phyloP scores from a whole-genome alignment of 1,140 invertebrate species.

The Sarcophaga bullata region DNA sequence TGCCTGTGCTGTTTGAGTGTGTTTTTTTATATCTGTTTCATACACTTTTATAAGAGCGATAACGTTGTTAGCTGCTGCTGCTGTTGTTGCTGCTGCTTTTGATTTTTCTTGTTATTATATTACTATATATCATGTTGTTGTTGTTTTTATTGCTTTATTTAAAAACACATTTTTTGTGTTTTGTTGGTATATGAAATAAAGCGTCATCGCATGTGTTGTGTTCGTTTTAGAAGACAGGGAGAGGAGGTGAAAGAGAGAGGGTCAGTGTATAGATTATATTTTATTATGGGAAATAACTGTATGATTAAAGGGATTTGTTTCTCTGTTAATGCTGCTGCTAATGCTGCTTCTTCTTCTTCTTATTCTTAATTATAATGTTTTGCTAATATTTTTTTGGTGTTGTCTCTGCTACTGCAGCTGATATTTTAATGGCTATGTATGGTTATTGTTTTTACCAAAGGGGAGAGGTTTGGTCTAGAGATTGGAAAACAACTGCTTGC shows the following conservation, averaged over 20 bases:
- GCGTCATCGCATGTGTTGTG: too few relatives aligned
- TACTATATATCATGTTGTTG: neutral
- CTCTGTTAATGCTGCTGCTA: neutral
- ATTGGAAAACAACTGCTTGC: too few relatives aligned
- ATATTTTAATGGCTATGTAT: neutral
- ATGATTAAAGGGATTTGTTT: neutral
- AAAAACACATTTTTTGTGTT: neutral
- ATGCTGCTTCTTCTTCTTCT: neutral
- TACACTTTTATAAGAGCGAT: conserved; percentile 16
- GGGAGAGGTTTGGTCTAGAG: too few relatives aligned
- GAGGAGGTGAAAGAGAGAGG: neutral
- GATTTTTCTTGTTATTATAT: too few relatives aligned
- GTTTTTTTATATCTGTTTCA: neutral
- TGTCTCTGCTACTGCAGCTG: neutral
- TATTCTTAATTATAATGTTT: too few relatives aligned
- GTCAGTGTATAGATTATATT: conserved; percentile 6
- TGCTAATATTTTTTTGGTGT: neutral
- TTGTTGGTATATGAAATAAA: neutral
- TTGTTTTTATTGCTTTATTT: conserved; percentile 12
- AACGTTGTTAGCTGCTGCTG: conserved; percentile 5
- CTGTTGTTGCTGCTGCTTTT: neutral
- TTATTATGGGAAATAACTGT: too few relatives aligned
- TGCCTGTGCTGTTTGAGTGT: neutral
- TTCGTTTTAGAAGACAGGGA: too few relatives aligned
- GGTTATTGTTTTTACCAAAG: neutral